Base-by-base conservation (phyloP, 2,113 vertebrate species). In the Callithrix jacchus region DNA sequence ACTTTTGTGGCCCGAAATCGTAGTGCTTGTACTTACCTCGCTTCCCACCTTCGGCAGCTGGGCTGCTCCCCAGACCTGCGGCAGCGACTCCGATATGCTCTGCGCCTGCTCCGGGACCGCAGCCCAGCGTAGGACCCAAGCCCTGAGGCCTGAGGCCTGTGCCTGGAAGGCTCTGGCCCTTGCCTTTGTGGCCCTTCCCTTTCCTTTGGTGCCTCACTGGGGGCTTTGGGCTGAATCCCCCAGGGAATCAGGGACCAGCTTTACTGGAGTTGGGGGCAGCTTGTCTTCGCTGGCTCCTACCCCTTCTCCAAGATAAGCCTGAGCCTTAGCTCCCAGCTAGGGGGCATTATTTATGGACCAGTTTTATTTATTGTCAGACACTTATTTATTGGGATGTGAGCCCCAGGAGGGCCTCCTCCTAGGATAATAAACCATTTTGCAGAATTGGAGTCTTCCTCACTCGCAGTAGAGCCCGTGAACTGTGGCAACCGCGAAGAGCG, bases 1-100 rank as follows among this genome's bases (percentile, higher is more conserved):
- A 99, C 99, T 81, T 99, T 99, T 97, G 99, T 99, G 98, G 99
- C 99, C 97, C 98, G 98, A 13, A 99, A 99, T 27, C 99, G 99
- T 40, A 98, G 99, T 58, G 99, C 99, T 5, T 99, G 98, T 97
- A 99, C 99, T 23, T 99, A 99, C 98, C 99, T 99, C 94, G 98
- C 99, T 96, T 99, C 98, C 97, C 99, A 99, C 92, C 99, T 99
- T 86, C 98, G 97, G 71, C 99, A 99, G 97, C 98, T 99, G 95
- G 99, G 99, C 97, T 99, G 99, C 95, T 99, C 99, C 18, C 95
- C 99, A 0, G 99, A 99, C 93, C 99, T 99, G 23, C 98, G 99
- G 5, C 99, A 99, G 95, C 98, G 99, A 56, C 99, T 99, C 79
- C 97, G 98, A 96, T 99, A 99, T 42, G 99, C 99, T 54, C 99